Percentiles rank a stretch among this genome's conserved stretches.
Conservation (phyloP, 2,113 vertebrate species). For the Ranitomeya imitator region DNA sequence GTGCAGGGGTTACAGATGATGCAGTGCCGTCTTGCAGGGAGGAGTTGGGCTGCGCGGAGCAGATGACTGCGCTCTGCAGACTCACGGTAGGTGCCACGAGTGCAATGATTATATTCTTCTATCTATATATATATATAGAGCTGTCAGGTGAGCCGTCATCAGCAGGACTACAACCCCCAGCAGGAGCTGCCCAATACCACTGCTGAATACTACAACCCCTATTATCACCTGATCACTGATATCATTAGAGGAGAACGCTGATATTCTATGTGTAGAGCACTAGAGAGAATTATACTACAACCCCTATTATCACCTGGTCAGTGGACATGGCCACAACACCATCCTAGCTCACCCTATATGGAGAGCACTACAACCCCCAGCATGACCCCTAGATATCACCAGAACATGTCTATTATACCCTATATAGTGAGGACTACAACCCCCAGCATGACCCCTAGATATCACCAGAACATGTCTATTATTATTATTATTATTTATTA, state of each 20-base stretch:
- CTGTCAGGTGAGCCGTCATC: no score
- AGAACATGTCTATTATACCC: no score
- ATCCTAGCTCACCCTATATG: neutral
- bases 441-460: no score
- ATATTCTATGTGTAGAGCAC: neutral
- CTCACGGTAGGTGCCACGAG: constrained; percentile 41
- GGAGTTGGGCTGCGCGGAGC: neutral
- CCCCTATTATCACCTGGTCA: neutral
- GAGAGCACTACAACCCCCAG: neutral
- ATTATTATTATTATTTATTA: no score
- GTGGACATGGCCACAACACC: neutral
- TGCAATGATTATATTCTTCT: neutral
- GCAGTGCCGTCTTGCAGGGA: neutral
- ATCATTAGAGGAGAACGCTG: no score
- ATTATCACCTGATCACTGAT: no score
- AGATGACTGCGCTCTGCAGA: constrained; percentile 5
- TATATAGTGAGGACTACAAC: no score
- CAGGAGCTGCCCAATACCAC: neutral
- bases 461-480: no score
- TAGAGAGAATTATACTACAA: neutral
- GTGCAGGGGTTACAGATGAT: neutral
- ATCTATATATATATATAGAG: no score
- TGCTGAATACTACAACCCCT: neutral
- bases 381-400: neutral
- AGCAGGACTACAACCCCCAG: no score